Percentiles rank a stretch among this genome's conserved stretches.
phyloP scores from a whole-genome alignment of 2,797 vertebrate species.

The Enteromius argenteus region DNA sequence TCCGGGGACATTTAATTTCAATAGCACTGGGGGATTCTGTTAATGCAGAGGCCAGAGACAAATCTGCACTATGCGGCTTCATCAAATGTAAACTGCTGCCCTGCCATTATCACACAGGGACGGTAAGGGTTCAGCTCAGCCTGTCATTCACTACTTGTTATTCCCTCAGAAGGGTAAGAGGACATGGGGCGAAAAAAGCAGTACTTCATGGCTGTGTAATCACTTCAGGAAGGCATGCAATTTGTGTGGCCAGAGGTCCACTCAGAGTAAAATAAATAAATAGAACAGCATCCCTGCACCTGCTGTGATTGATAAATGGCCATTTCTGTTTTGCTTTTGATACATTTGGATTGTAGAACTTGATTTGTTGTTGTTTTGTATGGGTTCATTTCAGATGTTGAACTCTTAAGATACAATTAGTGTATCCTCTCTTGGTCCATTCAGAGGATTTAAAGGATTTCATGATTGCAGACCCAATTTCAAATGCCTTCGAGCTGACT shows the following conservation, averaged over 20 bases:
- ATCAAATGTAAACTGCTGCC: slow-evolving; percentile 73
- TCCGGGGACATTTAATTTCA: slow-evolving; percentile 66
- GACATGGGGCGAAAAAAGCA: slow-evolving; percentile 63
- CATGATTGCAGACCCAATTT: slow-evolving; percentile 28
- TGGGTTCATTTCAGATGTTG: slow-evolving; percentile 17
- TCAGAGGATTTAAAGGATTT: slow-evolving; percentile 12
- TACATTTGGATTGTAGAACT: not conserved
- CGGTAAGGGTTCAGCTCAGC: slow-evolving; percentile 62
- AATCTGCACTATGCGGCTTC: slow-evolving; percentile 73
- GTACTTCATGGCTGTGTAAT: slow-evolving; percentile 68
- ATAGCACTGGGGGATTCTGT: slow-evolving; percentile 58
- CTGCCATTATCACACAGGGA: slow-evolving; percentile 72
- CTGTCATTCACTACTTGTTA: slow-evolving; percentile 67
- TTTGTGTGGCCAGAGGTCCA: slow-evolving; percentile 67
- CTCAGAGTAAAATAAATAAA: slow-evolving; percentile 27
- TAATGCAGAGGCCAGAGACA: slow-evolving; percentile 59
- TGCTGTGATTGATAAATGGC: not conserved
- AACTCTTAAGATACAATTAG: slow-evolving; percentile 19
- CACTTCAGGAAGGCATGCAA: slow-evolving; percentile 67
- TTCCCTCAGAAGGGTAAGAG: slow-evolving; percentile 54
- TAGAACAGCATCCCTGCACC: slow-evolving; percentile 25
- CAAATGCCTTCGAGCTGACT: slow-evolving; percentile 20
- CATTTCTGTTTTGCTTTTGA: not conserved
- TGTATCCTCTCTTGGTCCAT: slow-evolving; percentile 28
- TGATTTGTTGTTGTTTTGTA: not conserved